phyloP scores from a whole-genome alignment of 2,797 vertebrate species.

The Coranthus polyacanthus region DNA sequence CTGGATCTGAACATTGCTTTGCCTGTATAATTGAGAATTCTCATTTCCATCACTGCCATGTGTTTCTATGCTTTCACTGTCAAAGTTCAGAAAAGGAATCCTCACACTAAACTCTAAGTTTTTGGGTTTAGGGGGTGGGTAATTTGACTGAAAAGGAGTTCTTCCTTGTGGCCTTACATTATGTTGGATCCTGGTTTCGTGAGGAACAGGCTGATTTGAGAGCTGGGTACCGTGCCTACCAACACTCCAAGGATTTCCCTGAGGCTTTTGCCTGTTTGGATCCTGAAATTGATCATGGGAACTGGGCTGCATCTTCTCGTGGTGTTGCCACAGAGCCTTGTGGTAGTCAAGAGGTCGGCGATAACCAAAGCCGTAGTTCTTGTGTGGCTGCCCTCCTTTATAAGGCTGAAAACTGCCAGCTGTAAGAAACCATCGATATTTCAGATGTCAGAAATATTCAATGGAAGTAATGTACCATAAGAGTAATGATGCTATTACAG shows the following conservation, averaged over 20 bases:
- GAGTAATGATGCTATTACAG: too few species aligned
- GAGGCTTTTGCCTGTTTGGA: not conserved
- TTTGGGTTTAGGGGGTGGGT: not conserved
- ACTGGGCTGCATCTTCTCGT: not conserved
- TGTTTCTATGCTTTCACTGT: not conserved
- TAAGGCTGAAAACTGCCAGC: not conserved
- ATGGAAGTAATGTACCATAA: too few species aligned
- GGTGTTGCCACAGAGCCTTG: not conserved
- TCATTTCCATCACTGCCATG: not conserved
- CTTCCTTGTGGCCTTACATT: not conserved
- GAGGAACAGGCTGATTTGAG: not conserved
- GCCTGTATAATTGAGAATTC: not conserved
- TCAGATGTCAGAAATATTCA: too few species aligned
- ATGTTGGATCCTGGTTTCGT: not conserved
- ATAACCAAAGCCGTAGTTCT: not conserved
- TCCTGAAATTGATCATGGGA: not conserved
- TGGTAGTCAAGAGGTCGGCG: constrained; percentile 26
- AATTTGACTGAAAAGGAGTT: not conserved
- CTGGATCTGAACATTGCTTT: constrained; percentile 5
- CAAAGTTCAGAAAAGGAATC: constrained; percentile 3
- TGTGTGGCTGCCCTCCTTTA: not conserved
- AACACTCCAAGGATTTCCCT: not conserved
- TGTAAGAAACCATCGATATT: not conserved
- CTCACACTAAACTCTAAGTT: constrained; percentile 34
- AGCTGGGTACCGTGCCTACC: not conserved